Evolutionary conservation across 2,113 vertebrate species (phyloP), one percentile per base, ranked within the genome.

Genomic region (Etheostoma spectabile): DNA sequence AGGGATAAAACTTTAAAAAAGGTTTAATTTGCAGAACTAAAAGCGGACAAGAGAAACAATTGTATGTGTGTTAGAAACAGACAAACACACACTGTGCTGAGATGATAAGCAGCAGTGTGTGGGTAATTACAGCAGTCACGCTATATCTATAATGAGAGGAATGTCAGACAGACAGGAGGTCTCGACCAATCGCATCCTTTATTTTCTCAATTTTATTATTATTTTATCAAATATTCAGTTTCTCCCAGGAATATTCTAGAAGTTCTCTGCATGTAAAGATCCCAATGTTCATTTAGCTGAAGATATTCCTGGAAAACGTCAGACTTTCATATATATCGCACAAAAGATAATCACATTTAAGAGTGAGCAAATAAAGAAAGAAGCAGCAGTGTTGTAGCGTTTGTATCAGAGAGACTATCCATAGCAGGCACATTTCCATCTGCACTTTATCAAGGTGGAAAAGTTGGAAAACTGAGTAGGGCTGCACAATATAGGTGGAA

Each of bases 61-160:
- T 82, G 74, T 64, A 49, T 83, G 67, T 63, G 53, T 60, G 55
- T 27, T 3, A 16, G 18, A 53, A 22, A 24, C 8, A 60, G 1
- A 63, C 53, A 64, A n/a, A 46, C 57, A 70, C 71, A 80, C 63
- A 46, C 56, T 60, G 61, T 10, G 21, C 52, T 56, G 68, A 59
- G 21, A 46, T 80, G 82, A 92, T 91, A 86, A 91, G 86, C 72
- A 87, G 80, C 86, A 71, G 82, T 70, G 69, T 88, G 89, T 77
- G 73, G 62, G 57, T 84, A 88, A 92, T 90, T 82, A 85, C 71
- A 67, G 82, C 48, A 59, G 75, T 86, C 86, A 89, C 35, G 89
- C 84, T 73, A 62, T 65, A 62, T 68, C 77, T 63, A 75, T 88
- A 79, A 89, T 80, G 64, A 78, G 83, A 69, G 78, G 87, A 85